Base-by-base conservation (phyloP, 2,888 invertebrate genomes). In the Poecilobothrus nobilitatus region DNA sequence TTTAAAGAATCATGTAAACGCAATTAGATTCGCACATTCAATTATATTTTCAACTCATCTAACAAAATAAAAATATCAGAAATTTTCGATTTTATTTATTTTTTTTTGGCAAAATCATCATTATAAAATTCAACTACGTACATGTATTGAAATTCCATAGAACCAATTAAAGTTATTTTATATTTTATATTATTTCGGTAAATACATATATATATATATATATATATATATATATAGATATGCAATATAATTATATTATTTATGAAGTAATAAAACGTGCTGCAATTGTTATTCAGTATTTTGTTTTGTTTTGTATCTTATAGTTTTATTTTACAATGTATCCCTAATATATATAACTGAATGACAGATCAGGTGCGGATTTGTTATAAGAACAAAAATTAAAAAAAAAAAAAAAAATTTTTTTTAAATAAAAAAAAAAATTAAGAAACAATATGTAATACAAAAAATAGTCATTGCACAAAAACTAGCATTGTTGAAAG, bases 221-320 rank as follows among this genome's bases (percentile, higher is more conserved):
- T 27, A 27, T 27, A 27, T 27, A 15, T 41, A 12, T 41, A 41
- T 41, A 41, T 41, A 41, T 9, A 41, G 2, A 53, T 53, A 53
- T 53, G 53, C 53, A 53, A 53, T 18, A 53, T 12, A 18, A 53
- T 53, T 18, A 53, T 53, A 27, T 27, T 27, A n/a, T 27, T 4
- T 53, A 53, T 53, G 53, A 53, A 18, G 53, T 53, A 53, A 53
- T 18, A 53, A 53, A 53, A 53, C 53, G 53, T 53, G 53, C 53
- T 18, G 6, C 18, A 53, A 53, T 53, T 53, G 15, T 53, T 53
- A 18, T 53, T 53, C 15, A n/a, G 18, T 18, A 53, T 53, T 53
- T 6, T 53, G 15, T 53, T 18, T 41, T 53, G 9, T 53, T 18
- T 18, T 53, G 18, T 53, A 18, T 18, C 18, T 53, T 18, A 53